These are phyloP conservation scores for Rousettus madagascariensis DNA, from an alignment of 2,797 vertebrate species.

Conservation along the genomic window DNA sequence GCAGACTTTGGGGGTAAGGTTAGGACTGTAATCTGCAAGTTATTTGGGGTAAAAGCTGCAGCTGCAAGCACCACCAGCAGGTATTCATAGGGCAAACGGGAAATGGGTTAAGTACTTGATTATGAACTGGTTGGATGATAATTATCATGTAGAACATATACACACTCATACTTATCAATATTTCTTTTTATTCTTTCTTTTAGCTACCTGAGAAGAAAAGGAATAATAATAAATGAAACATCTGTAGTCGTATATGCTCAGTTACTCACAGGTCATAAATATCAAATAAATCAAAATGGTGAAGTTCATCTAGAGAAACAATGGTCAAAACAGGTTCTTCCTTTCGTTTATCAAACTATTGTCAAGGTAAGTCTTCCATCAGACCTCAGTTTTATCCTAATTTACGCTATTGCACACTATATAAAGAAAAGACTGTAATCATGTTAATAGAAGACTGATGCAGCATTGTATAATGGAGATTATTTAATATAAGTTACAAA, in stretches of 20 bases:
- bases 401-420: background rate
- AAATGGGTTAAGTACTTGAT: background rate
- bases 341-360: conserved; percentile 93
- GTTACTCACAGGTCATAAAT: conserved; percentile 93
- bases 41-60: no score
- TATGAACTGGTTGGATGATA: conserved; percentile 15
- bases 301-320: conserved; percentile 95
- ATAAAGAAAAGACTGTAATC: background rate
- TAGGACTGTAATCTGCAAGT: no score
- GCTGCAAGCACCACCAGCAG: no score
- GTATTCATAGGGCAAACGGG: no score
- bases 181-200: conserved; percentile 56
- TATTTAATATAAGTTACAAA: conserved; percentile 36
- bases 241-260: conserved; percentile 91
- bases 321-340: conserved; percentile 96
- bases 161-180: background rate
- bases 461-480: background rate
- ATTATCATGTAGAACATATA: conserved; percentile 16
- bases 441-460: background rate
- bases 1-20: no score
- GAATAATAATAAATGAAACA: conserved; percentile 93
- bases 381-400: background rate
- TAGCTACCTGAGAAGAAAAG: conserved; percentile 94
- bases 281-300: conserved; percentile 91
- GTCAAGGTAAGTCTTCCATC: conserved; percentile 90